Evolutionary conservation across 2,888 invertebrate species (phyloP).

Genomic region (Esperia sulphurella): DNA sequence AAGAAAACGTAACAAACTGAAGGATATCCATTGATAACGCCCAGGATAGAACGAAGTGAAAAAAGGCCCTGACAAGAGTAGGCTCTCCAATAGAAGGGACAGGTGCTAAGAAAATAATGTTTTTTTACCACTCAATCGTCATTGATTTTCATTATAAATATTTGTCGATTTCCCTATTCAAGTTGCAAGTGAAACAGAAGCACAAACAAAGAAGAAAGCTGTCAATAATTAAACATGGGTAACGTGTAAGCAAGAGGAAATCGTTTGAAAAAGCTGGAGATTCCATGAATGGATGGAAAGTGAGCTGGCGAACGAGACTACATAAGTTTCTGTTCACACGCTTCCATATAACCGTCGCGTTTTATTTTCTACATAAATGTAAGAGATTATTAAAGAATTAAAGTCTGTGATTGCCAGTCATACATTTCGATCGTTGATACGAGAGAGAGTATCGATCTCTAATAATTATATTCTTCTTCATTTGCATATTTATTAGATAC

Average conservation of each 20-base stretch:
- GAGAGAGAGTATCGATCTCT: no score
- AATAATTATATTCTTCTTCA: no score
- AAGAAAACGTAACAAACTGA: no score
- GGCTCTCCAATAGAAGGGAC: no score
- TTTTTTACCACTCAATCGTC: background rate
- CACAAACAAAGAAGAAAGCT: constrained; percentile 61
- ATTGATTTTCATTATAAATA: background rate
- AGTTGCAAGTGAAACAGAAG: constrained; percentile 19
- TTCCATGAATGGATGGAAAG: constrained; percentile 70
- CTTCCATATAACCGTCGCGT: constrained; percentile 40
- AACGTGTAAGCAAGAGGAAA: constrained; percentile 56
- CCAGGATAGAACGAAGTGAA: no score
- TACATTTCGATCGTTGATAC: no score
- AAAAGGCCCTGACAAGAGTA: no score
- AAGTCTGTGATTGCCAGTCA: background rate
- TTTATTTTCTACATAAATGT: constrained; percentile 45
- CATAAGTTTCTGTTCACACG: constrained; percentile 72
- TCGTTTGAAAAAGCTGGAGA: constrained; percentile 69
- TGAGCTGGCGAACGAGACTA: constrained; percentile 59
- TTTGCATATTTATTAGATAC: no score
- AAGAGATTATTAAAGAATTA: constrained; percentile 17
- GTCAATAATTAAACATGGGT: constrained; percentile 46
- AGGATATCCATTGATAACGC: no score
- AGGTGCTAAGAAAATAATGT: no score
- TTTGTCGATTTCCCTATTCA: constrained; percentile 7